Base-by-base conservation (phyloP, 1,140 invertebrate species). In the Colletes latitarsis region DNA sequence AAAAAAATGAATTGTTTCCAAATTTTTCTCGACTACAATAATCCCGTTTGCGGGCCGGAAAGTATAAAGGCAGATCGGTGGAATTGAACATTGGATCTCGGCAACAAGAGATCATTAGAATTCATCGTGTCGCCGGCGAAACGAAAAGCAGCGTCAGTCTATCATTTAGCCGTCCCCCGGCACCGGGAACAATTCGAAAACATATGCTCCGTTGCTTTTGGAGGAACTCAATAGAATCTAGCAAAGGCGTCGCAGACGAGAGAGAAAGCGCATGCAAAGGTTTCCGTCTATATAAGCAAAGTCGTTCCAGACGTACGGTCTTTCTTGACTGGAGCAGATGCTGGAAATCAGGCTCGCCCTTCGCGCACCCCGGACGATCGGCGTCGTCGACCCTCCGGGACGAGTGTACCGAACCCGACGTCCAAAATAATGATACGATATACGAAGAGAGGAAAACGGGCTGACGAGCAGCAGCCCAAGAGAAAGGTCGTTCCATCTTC, bases 301-400 rank as follows among this genome's bases (percentile, higher is more conserved):
- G 78, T 80, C 78, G 78, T 75, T 80, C 78, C 72, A 80, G 74
- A 58, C 78, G 30, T 64, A 43, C 21, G 77, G 69, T 67, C 46
- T 67, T 68, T 81, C 64, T 84, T 72, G 76, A 67, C 67, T 69
- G 87, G 86, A 88, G 88, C 91, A 92, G 90, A 91, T 92, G 90
- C 89, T 88, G 82, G 74, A 89, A 90, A 91, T 91, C 90, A 91
- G 88, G 88, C 87, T 90, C 86, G 83, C 83, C 57, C 82, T 84
- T 72, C 78, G 81, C 85, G 83, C 89, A 73, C 86, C 87, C 76
- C 82, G 82, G n/a, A 79, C 82, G 77, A 84, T 85, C 82, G 58
- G 62, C 83, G 87, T 83, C 85, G 84, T 80, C 87, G 85, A 88
- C 89, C 91, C 88, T 89, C 71, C 58, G 60, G 30, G 30, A 82